phyloP scores from a whole-genome alignment of 2,797 vertebrate genomes.

The Rhodeus uyekii region DNA sequence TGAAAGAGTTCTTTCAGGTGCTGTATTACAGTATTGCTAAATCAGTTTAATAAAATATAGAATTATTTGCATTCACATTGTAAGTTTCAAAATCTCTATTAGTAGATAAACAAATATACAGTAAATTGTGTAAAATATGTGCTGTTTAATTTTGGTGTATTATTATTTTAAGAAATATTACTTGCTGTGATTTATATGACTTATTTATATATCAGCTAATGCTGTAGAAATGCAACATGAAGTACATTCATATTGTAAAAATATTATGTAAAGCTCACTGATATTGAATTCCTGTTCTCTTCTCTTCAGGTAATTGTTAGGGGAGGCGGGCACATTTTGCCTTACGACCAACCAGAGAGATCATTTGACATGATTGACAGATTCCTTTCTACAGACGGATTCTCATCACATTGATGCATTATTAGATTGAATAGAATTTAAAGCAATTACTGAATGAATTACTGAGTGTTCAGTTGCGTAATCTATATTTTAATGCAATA shows the following conservation, averaged over 20 bases:
- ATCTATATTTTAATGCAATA: background rate
- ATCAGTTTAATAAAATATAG: background rate
- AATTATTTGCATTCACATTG: background rate
- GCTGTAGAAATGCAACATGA: background rate
- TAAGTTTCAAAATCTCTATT: background rate
- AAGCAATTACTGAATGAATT: conserved; percentile 11
- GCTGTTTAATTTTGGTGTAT: background rate
- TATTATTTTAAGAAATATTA: background rate
- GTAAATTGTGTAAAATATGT: background rate
- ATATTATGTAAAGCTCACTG: background rate
- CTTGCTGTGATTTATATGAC: background rate
- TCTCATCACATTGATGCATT: conserved; percentile 36
- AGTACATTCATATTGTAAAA: background rate
- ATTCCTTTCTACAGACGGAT: conserved; percentile 79
- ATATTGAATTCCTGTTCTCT: background rate
- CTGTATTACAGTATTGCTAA: conserved; percentile 7
- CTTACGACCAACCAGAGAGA: conserved; percentile 83
- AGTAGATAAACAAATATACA: background rate
- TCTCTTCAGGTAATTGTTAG: conserved; percentile 80
- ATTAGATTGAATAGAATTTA: background rate
- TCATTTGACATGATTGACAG: conserved; percentile 86
- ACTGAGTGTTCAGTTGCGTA: background rate
- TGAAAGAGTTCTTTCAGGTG: conserved; percentile 85
- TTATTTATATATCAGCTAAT: background rate
- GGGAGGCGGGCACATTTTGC: conserved; percentile 85